Percentiles rank a stretch among this genome's conserved stretches.
Evolutionary conservation across 2,113 vertebrate species (phyloP).

Genomic region (Megaceryle maxima): DNA sequence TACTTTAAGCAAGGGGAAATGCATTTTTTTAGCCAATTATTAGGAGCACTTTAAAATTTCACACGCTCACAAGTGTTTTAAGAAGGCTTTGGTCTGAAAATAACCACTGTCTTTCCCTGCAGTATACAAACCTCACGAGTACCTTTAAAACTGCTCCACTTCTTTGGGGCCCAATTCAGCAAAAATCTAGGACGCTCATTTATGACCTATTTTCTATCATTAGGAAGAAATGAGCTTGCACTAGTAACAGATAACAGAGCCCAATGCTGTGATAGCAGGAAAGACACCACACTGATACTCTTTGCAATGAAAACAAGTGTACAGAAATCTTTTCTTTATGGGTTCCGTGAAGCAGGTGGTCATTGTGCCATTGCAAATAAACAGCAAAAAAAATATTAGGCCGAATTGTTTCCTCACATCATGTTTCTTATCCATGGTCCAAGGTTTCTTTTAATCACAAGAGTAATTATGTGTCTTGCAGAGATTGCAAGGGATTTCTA

Average conservation of each 20-base stretch:
- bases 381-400: not conserved
- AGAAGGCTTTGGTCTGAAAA: not conserved
- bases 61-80: not conserved
- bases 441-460: not conserved
- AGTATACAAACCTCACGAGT: not conserved
- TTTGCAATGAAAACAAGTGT: not conserved
- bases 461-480: not conserved
- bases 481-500: not conserved
- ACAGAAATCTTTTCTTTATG: not conserved
- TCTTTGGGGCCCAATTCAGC: not conserved
- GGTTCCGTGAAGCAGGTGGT: not conserved
- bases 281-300: not conserved
- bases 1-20: not conserved
- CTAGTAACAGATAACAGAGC: not conserved
- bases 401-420: not conserved
- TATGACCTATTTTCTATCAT: constrained; percentile 50
- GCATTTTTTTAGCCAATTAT: not conserved
- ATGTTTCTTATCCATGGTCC: not conserved
- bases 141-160: constrained; percentile 36
- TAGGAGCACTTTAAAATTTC: not conserved
- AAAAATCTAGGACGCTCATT: constrained; percentile 35
- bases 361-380: not conserved
- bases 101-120: not conserved
- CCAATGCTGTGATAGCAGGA: not conserved
- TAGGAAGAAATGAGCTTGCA: constrained; percentile 30